Evolutionary conservation across 2,797 vertebrate species (phyloP).

Genomic region (Takifugu ocellatus): DNA sequence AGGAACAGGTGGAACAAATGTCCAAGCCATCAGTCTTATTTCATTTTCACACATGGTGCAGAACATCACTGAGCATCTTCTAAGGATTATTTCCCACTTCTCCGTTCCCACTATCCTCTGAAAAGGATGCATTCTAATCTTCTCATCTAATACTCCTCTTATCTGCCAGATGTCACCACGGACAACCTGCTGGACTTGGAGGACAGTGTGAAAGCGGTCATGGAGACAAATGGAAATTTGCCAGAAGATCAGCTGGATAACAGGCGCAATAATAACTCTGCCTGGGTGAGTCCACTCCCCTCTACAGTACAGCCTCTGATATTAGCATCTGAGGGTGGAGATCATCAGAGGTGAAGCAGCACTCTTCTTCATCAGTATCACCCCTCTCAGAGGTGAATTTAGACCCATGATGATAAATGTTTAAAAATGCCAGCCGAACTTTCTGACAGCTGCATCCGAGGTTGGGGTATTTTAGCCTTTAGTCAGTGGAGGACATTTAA

Average conservation of each 20-base stretch:
- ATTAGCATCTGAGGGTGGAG: neutral
- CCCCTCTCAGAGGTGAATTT: too few species aligned
- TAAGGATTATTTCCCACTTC: too few species aligned
- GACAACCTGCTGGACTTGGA: constrained; percentile 87
- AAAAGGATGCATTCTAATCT: neutral
- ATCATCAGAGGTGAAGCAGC: neutral
- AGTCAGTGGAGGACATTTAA: too few species aligned
- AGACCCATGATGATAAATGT: too few species aligned
- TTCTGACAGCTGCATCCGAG: too few species aligned
- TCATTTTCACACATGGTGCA: neutral
- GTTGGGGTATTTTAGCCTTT: too few species aligned
- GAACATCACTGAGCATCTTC: too few species aligned
- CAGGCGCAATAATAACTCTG: constrained; percentile 58
- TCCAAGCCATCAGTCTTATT: neutral
- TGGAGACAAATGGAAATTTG: constrained; percentile 62
- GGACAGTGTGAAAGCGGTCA: constrained; percentile 55
- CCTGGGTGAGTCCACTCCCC: constrained; percentile 76
- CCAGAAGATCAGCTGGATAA: constrained; percentile 64
- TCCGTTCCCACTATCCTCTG: neutral
- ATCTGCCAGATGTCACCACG: constrained; percentile 71
- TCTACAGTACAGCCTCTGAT: neutral
- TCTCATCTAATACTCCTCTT: neutral
- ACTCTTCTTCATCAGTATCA: too few species aligned
- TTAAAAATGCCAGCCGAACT: too few species aligned
- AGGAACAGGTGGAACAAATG: constrained; percentile 65